These are phyloP conservation scores for Eugnorisma glareosa DNA, from an alignment of 2,888 invertebrate genomes.

Conservation along the genomic window DNA sequence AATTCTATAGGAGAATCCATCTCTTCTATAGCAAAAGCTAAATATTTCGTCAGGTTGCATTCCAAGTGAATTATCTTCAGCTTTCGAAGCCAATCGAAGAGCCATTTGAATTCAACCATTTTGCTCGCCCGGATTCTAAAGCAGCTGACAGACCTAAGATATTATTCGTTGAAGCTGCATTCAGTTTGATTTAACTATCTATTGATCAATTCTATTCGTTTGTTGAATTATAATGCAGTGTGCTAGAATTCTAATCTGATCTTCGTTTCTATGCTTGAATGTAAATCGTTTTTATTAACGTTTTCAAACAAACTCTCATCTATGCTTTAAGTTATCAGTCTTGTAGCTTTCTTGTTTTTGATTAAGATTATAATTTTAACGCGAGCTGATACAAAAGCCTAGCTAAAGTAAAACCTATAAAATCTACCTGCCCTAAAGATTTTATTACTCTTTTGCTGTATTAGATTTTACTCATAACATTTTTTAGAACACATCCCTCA, in stretches of 20 bases:
- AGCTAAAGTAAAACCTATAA: conserved; percentile 33
- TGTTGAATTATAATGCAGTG: conserved; percentile 4
- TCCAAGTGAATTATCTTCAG: conserved; percentile 47
- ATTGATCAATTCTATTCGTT: conserved; percentile 47
- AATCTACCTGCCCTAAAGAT: conserved; percentile 18
- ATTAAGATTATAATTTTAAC: conserved; percentile 12
- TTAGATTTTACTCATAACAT: conserved; percentile 28
- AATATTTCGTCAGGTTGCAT: conserved; percentile 56
- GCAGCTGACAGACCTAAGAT: conserved; percentile 52
- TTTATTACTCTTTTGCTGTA: conserved; percentile 18
- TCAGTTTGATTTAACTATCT: conserved; percentile 38
- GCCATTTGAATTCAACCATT: conserved; percentile 58
- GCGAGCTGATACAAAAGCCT: conserved; percentile 14
- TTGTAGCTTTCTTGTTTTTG: conserved; percentile 1
- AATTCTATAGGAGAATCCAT: conserved; percentile 31
- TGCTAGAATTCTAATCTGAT: conserved; percentile 19
- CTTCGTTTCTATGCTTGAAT: background rate
- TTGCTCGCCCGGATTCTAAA: conserved; percentile 50
- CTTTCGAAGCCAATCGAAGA: conserved; percentile 51
- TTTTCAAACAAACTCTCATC: background rate
- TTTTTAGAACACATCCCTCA: conserved; percentile 22
- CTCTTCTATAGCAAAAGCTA: conserved; percentile 37
- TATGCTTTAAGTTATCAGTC: background rate
- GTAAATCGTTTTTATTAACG: background rate
- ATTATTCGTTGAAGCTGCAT: conserved; percentile 56